Evolutionary conservation across 2,888 invertebrate genomes (phyloP), one percentile per base, ranked within the genome.

Genomic region (Eupsilia transversa): DNA sequence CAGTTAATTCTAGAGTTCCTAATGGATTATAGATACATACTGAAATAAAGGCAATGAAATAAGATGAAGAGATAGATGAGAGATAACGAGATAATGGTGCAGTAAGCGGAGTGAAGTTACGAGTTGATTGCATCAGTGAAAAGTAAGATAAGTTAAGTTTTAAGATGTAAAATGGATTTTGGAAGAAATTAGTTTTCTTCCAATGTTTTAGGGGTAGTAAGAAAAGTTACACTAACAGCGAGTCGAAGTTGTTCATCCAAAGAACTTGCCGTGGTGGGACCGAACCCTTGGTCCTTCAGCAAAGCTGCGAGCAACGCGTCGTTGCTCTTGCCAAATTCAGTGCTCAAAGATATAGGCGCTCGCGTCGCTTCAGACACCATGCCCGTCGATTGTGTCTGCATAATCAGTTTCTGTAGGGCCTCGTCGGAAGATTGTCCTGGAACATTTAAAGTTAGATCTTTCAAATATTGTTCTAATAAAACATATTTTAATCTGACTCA

Each of bases 221-320:
- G 83, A 88, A 90, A 89, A 87, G 86, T 87, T 79, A 86, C 85
- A 96, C 97, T 96, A 93, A 97, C 97, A 91, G 96, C 95, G 77
- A 96, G 94, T 91, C 96, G 95, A 72, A 97, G 93, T 93, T 97
- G 97, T 87, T 97, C 97, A 87, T 97, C 96, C 89, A 97, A 93
- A 72, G 96, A 95, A 93, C 97, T 97, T 86, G 97, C 97, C 79
- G 97, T 97, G n/a, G 97, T 96, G 6, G 98, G 98, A 75, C 97
- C 97, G 86, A 98, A 97, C 57, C 98, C 98, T 89, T 97, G 97
- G 87, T 97, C 97, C 93, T 98, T 98, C 66, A 98, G 93, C 72
- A 98, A 93, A 5, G 97, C 97, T 0, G 98, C 98, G 41, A 98
- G 94, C 79, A 98, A 93, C 1, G 98, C 98, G 79, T 98, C 98